Base-by-base conservation (phyloP, 2,797 vertebrate species). In the Sebastes hubbsi region DNA sequence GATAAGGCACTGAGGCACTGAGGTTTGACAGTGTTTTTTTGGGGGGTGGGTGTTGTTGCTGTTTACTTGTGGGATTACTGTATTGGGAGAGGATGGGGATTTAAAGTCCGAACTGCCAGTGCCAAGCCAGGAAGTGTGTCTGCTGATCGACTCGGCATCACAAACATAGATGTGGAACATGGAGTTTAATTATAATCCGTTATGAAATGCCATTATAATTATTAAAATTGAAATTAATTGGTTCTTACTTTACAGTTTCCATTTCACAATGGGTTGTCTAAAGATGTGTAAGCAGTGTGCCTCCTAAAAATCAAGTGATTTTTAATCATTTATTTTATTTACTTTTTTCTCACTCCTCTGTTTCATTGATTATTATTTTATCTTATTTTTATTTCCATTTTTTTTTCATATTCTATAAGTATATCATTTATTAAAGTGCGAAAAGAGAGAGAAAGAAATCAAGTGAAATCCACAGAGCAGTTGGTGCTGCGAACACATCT, bases 1-100 rank as follows among this genome's bases (percentile, higher is more conserved):
- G 89, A 93, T 92, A 93, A 92, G 87, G 54, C 24, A 18, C 77
- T 42, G 34, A n/a, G 60, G 25, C 25, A 25, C 30, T 30, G 30
- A 20, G 70, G 32, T 75, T 78, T 49, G 62, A 87, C 69, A 29
- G 58, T 60, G 76, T 71, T 75, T 56, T 36, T 20, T 34, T 4
- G 1, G 59, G 59, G 10, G 12, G 22, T 3, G 46, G 32, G 20
- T 32, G 25, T 2, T 42, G 73, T 14, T 38, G 16, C 65, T 91
- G 92, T 95, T 92, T 91, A 42, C 75, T 77, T 78, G 25, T 29
- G 66, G 92, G 91, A 90, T 93, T 85, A 89, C 81, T 54, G 63
- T 49, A 54, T 58, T 30, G 60, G 55, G 61, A 82, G 88, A 92
- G 81, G 84, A 88, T 77, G 84, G 78, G 81, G 80, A 83, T 73